These are phyloP conservation scores for Chironomus tentans DNA, from an alignment of 2,888 invertebrate species.

Conservation along the genomic window DNA sequence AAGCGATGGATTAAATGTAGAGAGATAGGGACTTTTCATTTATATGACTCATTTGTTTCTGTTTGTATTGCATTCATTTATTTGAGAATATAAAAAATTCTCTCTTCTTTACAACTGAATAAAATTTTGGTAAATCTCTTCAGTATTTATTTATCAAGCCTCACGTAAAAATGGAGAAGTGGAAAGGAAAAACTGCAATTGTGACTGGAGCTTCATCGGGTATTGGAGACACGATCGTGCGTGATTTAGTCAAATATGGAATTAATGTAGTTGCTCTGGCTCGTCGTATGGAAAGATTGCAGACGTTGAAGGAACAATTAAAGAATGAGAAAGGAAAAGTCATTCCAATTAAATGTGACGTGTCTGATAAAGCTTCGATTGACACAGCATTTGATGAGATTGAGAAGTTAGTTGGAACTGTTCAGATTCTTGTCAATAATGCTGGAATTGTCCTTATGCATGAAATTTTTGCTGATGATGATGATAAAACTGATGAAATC, in stretches of 20 bases:
- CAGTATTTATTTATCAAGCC: too few relatives aligned
- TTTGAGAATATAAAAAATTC: too few relatives aligned
- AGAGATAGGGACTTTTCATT: too few relatives aligned
- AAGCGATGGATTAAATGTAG: too few relatives aligned
- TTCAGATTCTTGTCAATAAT: slow-evolving; percentile 52
- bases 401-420: slow-evolving; percentile 44
- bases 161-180: slow-evolving; percentile 10
- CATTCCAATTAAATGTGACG: slow-evolving; percentile 44
- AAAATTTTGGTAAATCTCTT: too few relatives aligned
- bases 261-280: slow-evolving; percentile 48
- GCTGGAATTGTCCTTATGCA: slow-evolving; percentile 41
- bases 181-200: slow-evolving; percentile 42
- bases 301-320: slow-evolving; percentile 32
- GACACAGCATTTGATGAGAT: slow-evolving; percentile 46
- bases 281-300: slow-evolving; percentile 42
- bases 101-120: too few relatives aligned
- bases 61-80: too few relatives aligned
- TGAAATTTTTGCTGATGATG: slow-evolving; percentile 22
- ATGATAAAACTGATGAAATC: background rate
- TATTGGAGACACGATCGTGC: slow-evolving; percentile 45
- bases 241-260: slow-evolving; percentile 42
- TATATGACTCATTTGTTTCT: too few relatives aligned
- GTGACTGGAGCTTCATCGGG: slow-evolving; percentile 55
- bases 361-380: slow-evolving; percentile 47
- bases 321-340: slow-evolving; percentile 34